Conservation (phyloP, 1,140 invertebrate genomes). For the Chelonus insularis region DNA sequence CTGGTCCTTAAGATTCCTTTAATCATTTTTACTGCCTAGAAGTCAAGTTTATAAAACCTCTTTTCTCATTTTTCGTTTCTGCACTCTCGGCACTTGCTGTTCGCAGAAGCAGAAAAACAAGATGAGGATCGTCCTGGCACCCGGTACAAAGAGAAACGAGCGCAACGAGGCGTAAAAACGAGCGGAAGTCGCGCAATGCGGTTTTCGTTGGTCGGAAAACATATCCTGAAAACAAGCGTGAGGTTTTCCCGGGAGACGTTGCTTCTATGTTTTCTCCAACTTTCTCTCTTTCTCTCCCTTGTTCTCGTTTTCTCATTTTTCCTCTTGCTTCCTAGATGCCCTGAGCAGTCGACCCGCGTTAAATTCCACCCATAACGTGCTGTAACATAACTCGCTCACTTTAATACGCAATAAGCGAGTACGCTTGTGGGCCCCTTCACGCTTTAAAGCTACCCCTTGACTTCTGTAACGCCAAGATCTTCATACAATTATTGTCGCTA, state of each 20-base stretch:
- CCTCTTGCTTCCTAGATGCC: background rate
- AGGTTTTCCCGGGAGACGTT: background rate
- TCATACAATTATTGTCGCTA: slow-evolving; percentile 1
- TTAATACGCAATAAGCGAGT: slow-evolving; percentile 34
- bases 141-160: background rate
- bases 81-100: no score
- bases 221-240: background rate
- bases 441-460: background rate
- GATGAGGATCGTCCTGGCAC: background rate
- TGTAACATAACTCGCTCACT: slow-evolving; percentile 32
- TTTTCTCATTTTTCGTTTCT: no score
- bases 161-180: slow-evolving; percentile 25
- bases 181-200: slow-evolving; percentile 24
- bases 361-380: slow-evolving; percentile 28
- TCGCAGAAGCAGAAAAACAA: background rate
- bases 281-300: background rate
- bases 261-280: background rate
- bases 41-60: no score
- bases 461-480: slow-evolving; percentile 12
- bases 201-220: slow-evolving; percentile 22
- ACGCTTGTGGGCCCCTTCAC: background rate
- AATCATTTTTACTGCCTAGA: no score
- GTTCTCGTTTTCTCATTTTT: background rate
- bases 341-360: background rate
- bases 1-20: no score